Evolutionary conservation across 2,113 vertebrate species (phyloP).

Genomic region (Cavia porcellus): DNA sequence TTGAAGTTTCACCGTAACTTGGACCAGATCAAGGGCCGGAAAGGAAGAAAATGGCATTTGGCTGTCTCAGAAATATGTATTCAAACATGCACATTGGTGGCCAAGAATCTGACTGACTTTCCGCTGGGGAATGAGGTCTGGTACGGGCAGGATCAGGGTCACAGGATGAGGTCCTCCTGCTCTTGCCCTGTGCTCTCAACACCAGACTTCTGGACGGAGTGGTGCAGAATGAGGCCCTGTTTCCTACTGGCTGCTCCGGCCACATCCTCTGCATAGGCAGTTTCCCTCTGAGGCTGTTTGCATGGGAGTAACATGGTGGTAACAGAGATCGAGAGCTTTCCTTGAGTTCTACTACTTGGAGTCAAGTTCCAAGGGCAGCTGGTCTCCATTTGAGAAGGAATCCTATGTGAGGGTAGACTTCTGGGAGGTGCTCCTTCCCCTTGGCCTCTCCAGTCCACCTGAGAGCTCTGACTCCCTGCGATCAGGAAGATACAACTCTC

Average conservation of each 20-base stretch:
- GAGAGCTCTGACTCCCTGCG: neutral
- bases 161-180: neutral
- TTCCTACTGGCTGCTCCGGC: neutral
- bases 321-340: neutral
- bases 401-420: neutral
- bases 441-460: neutral
- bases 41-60: neutral
- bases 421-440: neutral
- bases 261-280: neutral
- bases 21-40: neutral
- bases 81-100: neutral
- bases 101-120: neutral
- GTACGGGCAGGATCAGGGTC: neutral
- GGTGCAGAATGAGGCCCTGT: rapidly evolving
- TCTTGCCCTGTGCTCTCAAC: neutral
- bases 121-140: neutral
- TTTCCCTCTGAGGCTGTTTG: neutral
- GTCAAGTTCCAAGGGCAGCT: neutral
- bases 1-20: neutral
- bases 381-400: neutral
- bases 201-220: neutral
- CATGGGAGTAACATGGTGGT: neutral
- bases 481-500: neutral
- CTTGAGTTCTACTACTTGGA: neutral
- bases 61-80: neutral